Evolutionary conservation across 2,888 invertebrate genomes (phyloP).

Genomic region (Netelia fuscicornis): DNA sequence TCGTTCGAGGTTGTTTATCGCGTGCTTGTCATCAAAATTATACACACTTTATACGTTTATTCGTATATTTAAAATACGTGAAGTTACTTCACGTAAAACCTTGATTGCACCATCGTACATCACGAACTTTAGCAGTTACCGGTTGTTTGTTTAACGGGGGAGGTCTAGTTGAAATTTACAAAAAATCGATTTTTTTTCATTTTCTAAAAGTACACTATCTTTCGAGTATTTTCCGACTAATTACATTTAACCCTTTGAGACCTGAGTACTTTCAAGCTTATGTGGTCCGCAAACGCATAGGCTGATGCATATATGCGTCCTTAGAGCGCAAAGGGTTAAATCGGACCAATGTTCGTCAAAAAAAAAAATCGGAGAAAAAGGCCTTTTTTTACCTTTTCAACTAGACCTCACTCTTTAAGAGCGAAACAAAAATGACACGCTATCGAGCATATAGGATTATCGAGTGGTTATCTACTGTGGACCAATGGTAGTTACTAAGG

Average conservation of each 20-base stretch:
- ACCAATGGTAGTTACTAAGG: neutral
- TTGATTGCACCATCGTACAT: conserved; percentile 10
- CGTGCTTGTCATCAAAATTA: conserved; percentile 12
- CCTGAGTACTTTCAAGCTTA: too few species aligned
- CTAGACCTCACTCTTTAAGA: neutral
- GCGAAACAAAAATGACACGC: conserved; percentile 16
- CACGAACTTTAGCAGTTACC: neutral
- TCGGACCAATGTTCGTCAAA: too few species aligned
- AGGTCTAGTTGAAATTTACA: too few species aligned
- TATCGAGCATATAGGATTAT: conserved; percentile 17
- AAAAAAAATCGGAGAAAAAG: too few species aligned
- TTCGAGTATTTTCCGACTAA: too few species aligned
- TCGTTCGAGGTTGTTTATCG: conserved; percentile 8
- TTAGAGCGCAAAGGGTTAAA: too few species aligned
- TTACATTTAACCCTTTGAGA: too few species aligned
- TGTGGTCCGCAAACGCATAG: too few species aligned
- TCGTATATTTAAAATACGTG: neutral
- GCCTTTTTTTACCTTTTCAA: too few species aligned
- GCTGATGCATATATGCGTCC: too few species aligned
- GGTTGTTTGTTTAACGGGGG: neutral
- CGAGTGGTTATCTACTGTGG: conserved; percentile 15
- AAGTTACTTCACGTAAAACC: neutral
- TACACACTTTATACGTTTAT: neutral
- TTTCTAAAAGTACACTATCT: too few species aligned
- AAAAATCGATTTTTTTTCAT: too few species aligned